A percentile compares a stretch with the other conserved stretches of the same genome.
Evolutionary conservation across 2,113 vertebrate species (phyloP).

Genomic region (Dasyornis broadbenti): DNA sequence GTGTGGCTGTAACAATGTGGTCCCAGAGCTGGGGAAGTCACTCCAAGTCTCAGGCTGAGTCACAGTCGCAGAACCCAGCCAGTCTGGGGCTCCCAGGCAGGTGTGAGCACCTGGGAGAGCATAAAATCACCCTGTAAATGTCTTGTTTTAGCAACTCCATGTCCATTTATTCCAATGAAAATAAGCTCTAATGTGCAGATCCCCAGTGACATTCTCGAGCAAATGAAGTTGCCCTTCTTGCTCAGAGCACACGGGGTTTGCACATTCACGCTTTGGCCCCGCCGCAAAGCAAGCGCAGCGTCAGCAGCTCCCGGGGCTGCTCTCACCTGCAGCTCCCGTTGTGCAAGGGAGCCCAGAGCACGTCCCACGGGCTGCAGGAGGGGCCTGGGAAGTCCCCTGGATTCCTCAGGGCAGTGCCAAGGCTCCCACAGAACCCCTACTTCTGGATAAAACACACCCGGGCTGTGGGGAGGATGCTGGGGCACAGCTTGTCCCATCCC

Average conservation of each 20-base stretch:
- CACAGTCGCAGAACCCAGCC: not conserved
- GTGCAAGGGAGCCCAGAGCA: constrained; percentile 14
- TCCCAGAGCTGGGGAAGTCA: not conserved
- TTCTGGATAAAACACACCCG: rapidly evolving
- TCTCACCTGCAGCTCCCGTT: not conserved
- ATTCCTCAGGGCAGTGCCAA: not conserved
- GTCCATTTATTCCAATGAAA: not conserved
- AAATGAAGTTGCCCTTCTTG: constrained; percentile 6
- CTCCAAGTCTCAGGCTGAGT: not conserved
- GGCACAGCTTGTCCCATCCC: not conserved
- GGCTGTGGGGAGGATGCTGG: not conserved
- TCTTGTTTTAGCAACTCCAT: not conserved
- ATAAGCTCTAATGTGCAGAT: not conserved
- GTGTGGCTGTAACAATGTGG: not conserved
- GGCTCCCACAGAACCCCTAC: not conserved
- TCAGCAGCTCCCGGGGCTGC: not conserved
- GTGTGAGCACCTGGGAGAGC: not conserved
- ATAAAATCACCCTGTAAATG: not conserved
- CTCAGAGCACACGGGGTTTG: not conserved
- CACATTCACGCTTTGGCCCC: not conserved
- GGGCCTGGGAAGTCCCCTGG: not conserved
- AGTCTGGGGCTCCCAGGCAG: not conserved
- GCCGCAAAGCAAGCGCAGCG: not conserved
- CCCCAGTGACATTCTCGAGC: not conserved
- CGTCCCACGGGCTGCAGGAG: not conserved